Conservation (phyloP, 2,797 vertebrate species). For the Microchirus variegatus region DNA sequence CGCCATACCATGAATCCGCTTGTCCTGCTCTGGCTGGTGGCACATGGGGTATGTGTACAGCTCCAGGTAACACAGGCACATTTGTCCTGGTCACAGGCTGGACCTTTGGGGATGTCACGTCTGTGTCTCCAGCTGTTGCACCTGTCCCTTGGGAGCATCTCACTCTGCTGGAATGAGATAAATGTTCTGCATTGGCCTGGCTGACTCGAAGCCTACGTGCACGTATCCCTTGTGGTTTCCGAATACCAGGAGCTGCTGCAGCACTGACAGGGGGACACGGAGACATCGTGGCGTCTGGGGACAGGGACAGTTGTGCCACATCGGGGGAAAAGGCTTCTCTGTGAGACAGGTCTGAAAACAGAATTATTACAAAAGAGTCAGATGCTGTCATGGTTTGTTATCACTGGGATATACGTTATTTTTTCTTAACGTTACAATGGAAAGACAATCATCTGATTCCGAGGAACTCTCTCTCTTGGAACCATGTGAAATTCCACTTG, state of each 20-base stretch:
- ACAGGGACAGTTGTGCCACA: conserved; percentile 50
- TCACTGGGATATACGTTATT: neutral
- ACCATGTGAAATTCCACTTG: too few species aligned
- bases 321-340: conserved; percentile 38
- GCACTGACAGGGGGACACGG: conserved; percentile 72
- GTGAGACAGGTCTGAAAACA: conserved; percentile 51
- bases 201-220: conserved; percentile 59
- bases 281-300: conserved; percentile 68
- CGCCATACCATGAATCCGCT: conserved; percentile 43
- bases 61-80: neutral
- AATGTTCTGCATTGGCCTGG: conserved; percentile 37
- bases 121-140: conserved; percentile 17
- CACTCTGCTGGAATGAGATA: conserved; percentile 22
- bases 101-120: conserved; percentile 18
- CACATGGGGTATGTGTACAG: conserved; percentile 37
- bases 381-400: neutral
- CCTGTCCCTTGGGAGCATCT: conserved; percentile 29
- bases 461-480: too few species aligned
- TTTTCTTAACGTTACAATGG: conserved; percentile 4
- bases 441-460: neutral
- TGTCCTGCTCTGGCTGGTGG: conserved; percentile 40
- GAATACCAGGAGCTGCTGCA: conserved; percentile 26
- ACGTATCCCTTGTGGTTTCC: conserved; percentile 55
- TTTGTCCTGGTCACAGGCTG: conserved; percentile 25
- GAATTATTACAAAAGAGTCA: conserved; percentile 8